Evolutionary conservation across 2,888 invertebrate species (phyloP), one percentile per base, ranked within the genome.

Genomic region (Cryptocephalus moraei): DNA sequence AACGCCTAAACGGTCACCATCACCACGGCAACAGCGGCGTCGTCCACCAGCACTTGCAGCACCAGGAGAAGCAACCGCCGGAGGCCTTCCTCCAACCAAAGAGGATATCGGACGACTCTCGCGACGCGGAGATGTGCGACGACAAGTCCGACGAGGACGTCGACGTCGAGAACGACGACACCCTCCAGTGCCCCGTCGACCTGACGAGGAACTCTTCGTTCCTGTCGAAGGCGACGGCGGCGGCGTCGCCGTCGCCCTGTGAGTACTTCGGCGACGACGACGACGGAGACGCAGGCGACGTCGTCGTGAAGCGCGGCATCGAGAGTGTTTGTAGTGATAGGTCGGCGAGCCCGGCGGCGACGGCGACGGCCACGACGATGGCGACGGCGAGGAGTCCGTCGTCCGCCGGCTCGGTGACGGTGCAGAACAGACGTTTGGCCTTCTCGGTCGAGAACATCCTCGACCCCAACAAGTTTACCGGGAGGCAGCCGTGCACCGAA

Each of bases 401-500:
- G 64, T 52, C 71, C 70, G 61, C 69, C 69, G 64, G 67, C 64
- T 22, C 22, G 47, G 62, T 62, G 50, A 71, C 78, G 36, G 76
- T 77, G 42, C 73, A 78, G 49, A 81, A 81, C 47, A 71, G 83
- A 59, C 82, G 78, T 56, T 78, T 91, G 53, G 88, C 91, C 12
- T 91, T 91, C 71, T 90, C 90, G 6, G 91, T 91, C 14, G 91
- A 91, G 73, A 91, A 91, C 65, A 91, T 91, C 54, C 72, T 91
- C 56, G 91, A 91, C 70, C 91, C 91, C 4, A 91, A 84, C 61
- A 91, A 91, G 73, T 91, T 91, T 68, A 91, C 90, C 31, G 90
- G 90, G 32, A 72, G 79, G 61, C 71, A 72, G 52, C 65, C 66
- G 46, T 68, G 63, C 61, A 65, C 66, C 65, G 70, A 69, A 49